A percentile compares a stretch with the other conserved stretches of the same genome.
Conservation (phyloP, 2,113 vertebrate species). For the Noturus placidus region DNA sequence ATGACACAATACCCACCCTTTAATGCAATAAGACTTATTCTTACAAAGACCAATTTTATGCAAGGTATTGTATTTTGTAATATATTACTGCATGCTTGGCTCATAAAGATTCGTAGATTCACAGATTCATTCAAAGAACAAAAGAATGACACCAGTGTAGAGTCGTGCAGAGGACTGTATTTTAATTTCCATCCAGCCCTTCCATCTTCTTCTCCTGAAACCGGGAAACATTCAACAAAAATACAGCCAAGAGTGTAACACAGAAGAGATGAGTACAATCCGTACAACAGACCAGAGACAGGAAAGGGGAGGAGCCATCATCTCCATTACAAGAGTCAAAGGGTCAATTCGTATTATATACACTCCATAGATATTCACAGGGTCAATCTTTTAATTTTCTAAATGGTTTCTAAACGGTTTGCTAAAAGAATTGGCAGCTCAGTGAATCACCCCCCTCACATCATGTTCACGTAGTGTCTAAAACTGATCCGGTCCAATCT, state of each 20-base stretch:
- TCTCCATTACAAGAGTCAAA: neutral
- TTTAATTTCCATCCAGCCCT: neutral
- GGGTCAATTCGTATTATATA: neutral
- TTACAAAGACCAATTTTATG: neutral
- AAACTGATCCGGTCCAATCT: constrained; percentile 1
- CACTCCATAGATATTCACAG: neutral
- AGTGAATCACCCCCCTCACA: neutral
- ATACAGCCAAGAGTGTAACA: neutral
- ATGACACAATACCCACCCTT: neutral
- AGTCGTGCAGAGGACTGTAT: neutral
- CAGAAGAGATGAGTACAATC: neutral
- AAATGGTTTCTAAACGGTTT: neutral
- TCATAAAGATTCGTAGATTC: neutral
- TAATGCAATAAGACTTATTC: neutral
- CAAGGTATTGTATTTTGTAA: neutral
- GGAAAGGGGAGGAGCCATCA: neutral
- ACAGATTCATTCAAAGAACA: neutral
- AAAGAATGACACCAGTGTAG: neutral
- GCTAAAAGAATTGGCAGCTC: constrained; percentile 9
- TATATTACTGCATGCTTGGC: neutral
- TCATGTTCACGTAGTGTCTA: neutral
- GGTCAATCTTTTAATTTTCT: neutral
- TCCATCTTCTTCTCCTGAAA: too few species aligned
- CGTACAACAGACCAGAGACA: neutral
- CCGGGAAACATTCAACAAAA: neutral